Percentiles rank a stretch among this genome's conserved stretches.
phyloP scores from a whole-genome alignment of 2,113 vertebrate genomes.

The Crypturellus undulatus region DNA sequence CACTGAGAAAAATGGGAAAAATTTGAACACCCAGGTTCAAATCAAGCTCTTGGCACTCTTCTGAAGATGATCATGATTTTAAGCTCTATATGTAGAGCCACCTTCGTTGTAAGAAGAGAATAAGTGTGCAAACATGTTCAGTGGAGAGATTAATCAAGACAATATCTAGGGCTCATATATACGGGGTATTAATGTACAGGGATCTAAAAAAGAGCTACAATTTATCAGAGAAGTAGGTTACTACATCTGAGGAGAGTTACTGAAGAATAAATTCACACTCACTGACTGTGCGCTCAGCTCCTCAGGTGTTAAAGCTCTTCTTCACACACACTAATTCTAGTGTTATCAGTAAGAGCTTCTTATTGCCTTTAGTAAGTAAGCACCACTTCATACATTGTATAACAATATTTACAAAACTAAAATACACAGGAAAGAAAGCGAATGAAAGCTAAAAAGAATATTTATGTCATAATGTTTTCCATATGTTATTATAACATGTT shows the following conservation, averaged over 20 bases:
- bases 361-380: not conserved
- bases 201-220: not conserved
- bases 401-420: not conserved
- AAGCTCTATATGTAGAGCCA: fast-evolving
- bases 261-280: not conserved
- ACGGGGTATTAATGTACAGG: not conserved
- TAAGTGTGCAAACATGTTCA: not conserved
- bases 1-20: not conserved
- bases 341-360: not conserved
- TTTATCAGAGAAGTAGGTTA: not conserved
- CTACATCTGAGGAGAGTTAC: not conserved
- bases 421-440: not conserved
- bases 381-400: not conserved
- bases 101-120: fast-evolving
- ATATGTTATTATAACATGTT: not conserved
- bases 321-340: not conserved
- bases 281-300: not conserved
- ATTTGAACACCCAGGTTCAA: not conserved
- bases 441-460: not conserved
- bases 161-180: not conserved
- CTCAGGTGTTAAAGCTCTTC: not conserved
- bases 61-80: fast-evolving
- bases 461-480: not conserved
- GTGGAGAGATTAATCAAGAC: not conserved
- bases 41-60: not conserved